Base-by-base conservation (phyloP, 30 jellyfish, hydroid and myxozoan species). In the Hydractinia symbiolongicarpus region DNA sequence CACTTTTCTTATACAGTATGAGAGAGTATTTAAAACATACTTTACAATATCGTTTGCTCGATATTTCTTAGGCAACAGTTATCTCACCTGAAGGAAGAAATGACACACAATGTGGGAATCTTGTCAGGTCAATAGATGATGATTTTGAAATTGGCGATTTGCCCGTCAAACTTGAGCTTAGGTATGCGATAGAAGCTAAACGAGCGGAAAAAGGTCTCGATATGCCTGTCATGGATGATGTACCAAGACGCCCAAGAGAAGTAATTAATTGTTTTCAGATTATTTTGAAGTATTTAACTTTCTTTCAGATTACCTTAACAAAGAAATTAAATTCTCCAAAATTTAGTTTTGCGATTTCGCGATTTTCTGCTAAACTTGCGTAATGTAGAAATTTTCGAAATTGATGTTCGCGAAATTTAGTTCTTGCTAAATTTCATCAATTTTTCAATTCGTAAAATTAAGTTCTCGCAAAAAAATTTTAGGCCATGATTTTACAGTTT, bases 181-280 rank as follows among this genome's bases (percentile, higher is more conserved):
- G 98, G 60, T 91, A 91, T 91, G 98, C 98, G 1, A 91, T 91
- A 20, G 98, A 91, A 66, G 94, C 98, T 15, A 72, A 95, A 74
- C 55, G 98, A 66, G 91, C 80, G 5, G 98, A 87, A 78, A 91
- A 86, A 73, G 98, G 98, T 5, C 84, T 91, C 16, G 96, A 91
- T 40, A 91, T 91, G 85, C 98, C 98, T 9, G 89, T 87, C 55
- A 79, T 90, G 53, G 86, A 49, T 9, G 90, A 83, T 5, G 68
- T 82, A 58, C 90, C 79, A 73, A 81, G 85, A 77, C 61, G 17
- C 15, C 74, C 85, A 6, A 57, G 79, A 61, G 79, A 77, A 76
- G 85, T 77, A 77, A 13, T 19, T n/a, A 19, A 53, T 10, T n/a
- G n/a, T n/a, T n/a, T 30, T 30, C 44, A 30, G 44, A 30, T 30